These are phyloP conservation scores for Xestobium rufovillosum DNA, from an alignment of 2,888 invertebrate genomes.

Conservation along the genomic window DNA sequence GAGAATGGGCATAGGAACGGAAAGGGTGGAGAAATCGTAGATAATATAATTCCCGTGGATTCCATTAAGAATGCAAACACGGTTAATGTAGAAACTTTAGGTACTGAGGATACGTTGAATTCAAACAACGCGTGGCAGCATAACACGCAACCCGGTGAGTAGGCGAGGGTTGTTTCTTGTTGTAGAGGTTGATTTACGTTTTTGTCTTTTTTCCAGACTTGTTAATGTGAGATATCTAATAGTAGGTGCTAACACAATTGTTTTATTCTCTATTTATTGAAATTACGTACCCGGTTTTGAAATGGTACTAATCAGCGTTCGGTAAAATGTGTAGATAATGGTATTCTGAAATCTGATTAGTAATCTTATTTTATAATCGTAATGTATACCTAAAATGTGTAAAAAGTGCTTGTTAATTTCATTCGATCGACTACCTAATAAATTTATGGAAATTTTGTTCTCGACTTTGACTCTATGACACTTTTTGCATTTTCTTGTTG, in stretches of 20 bases:
- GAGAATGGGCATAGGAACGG: constrained; percentile 36
- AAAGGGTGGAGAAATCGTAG: constrained; percentile 39
- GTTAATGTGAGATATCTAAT: constrained; percentile 35
- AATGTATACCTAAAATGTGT: constrained; percentile 1
- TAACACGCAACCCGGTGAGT: constrained; percentile 36
- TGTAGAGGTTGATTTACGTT: constrained; percentile 35
- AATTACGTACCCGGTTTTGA: background rate
- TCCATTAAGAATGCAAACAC: constrained; percentile 42
- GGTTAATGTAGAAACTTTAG: constrained; percentile 38
- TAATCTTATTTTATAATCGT: constrained; percentile 1
- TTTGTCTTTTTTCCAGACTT: constrained; percentile 38
- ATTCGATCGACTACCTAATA: too few relatives aligned
- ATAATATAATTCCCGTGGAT: constrained; percentile 42
- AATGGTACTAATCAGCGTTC: background rate
- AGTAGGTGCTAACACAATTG: constrained; percentile 1
- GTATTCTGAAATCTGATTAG: constrained; percentile 1
- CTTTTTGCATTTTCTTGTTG: constrained; percentile 3
- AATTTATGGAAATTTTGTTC: too few relatives aligned
- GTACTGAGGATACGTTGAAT: constrained; percentile 41
- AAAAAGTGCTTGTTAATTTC: constrained; percentile 2
- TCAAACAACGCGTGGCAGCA: constrained; percentile 43
- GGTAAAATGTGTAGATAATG: background rate
- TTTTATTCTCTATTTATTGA: background rate
- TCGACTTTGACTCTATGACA: too few relatives aligned
- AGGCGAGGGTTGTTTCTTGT: constrained; percentile 34